Percentiles rank a stretch among this genome's conserved stretches.
These are phyloP conservation scores for Trichomalopsis sarcophagae DNA, from an alignment of 1,140 invertebrate genomes.

Conservation along the genomic window DNA sequence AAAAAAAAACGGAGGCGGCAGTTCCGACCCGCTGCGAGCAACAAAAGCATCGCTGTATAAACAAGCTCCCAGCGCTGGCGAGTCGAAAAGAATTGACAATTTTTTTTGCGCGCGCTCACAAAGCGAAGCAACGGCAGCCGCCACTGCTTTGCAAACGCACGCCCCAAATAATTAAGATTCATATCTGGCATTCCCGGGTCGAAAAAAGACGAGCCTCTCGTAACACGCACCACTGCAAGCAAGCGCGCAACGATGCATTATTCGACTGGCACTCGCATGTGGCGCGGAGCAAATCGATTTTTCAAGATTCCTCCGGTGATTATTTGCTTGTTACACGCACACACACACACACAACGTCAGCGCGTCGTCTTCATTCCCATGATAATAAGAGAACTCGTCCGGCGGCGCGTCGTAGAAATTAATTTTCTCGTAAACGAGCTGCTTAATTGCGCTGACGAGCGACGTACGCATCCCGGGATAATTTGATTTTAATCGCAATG, in stretches of 20 bases:
- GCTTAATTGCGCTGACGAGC: conserved; percentile 28
- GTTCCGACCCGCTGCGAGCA: background rate
- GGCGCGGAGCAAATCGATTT: conserved; percentile 34
- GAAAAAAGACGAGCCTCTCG: conserved; percentile 7
- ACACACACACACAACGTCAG: background rate
- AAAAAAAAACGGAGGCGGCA: background rate
- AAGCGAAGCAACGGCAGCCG: background rate
- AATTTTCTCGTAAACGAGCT: conserved; percentile 40
- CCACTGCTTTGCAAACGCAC: background rate
- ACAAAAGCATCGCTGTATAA: too few species aligned
- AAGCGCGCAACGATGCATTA: background rate
- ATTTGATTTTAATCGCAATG: conserved; percentile 34
- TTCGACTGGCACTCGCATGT: background rate
- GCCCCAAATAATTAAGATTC: conserved; percentile 31
- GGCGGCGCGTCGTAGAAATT: conserved; percentile 21
- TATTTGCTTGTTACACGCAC: background rate
- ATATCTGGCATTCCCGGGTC: background rate
- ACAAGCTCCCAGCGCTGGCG: too few species aligned
- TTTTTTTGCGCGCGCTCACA: background rate
- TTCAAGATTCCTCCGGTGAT: conserved; percentile 36
- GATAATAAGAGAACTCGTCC: conserved; percentile 8
- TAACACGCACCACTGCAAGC: background rate
- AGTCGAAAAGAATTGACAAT: conserved; percentile 23
- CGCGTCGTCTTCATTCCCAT: conserved; percentile 33
- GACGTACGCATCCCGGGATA: conserved; percentile 5